Evolutionary conservation across 2,888 invertebrate genomes (phyloP).

Genomic region (Cerastis rubricosa): DNA sequence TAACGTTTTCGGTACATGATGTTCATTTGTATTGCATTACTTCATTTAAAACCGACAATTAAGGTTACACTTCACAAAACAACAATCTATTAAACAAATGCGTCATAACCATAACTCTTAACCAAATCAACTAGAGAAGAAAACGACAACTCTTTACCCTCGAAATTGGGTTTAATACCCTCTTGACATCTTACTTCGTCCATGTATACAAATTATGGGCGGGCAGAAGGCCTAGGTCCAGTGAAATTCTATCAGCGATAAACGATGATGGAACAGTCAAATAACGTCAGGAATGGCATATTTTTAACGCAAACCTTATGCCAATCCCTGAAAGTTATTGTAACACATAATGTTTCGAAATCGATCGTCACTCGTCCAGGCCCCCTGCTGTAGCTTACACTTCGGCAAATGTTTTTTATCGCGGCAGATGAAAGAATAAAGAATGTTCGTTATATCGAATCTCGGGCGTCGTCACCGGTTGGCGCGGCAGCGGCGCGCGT

Average conservation of each 20-base stretch:
- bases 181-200: neutral
- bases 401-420: neutral
- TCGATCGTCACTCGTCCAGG: neutral
- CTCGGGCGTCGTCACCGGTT: constrained; percentile 76
- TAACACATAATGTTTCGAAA: neutral
- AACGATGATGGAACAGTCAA: neutral
- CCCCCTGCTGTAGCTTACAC: neutral
- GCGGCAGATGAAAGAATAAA: constrained; percentile 15
- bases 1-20: constrained; percentile 23
- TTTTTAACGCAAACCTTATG: neutral
- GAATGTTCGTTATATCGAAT: constrained; percentile 2
- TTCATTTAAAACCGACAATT: constrained; percentile 6
- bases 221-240: neutral
- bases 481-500: constrained; percentile 81
- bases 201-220: neutral
- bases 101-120: constrained; percentile 13
- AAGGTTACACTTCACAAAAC: constrained; percentile 19
- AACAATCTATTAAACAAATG: constrained; percentile 38
- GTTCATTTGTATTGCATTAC: constrained; percentile 5
- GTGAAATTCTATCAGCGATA: neutral
- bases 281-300: neutral
- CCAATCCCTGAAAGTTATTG: neutral
- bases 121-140: neutral
- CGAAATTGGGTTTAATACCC: neutral
- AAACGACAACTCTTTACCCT: constrained; percentile 26